Conservation (phyloP, 1,140 invertebrate genomes). For the Homarus americanus region DNA sequence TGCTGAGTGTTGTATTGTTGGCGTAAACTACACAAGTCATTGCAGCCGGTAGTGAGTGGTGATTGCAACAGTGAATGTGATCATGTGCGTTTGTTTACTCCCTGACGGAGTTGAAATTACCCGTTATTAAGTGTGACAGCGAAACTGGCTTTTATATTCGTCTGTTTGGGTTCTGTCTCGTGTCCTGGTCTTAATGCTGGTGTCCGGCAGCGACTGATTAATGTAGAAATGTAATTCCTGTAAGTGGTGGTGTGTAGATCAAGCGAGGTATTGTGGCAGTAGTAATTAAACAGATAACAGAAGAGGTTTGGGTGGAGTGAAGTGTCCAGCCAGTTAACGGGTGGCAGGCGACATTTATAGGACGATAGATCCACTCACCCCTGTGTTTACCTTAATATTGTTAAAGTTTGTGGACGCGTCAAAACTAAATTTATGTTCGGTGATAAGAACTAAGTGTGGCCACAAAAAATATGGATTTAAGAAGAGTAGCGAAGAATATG, state of each 20-base stretch:
- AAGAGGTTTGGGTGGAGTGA: background rate
- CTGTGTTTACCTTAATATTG: background rate
- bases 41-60: conserved; percentile 50
- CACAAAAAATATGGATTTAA: too few species aligned
- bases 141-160: background rate
- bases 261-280: too few species aligned
- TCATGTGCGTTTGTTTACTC: conserved; percentile 56
- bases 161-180: too few species aligned
- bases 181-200: too few species aligned
- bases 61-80: conserved; percentile 51
- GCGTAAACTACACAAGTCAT: background rate
- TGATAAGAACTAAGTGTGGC: too few species aligned
- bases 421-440: too few species aligned
- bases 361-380: background rate
- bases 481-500: too few species aligned
- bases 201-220: too few species aligned
- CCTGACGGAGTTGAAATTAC: conserved; percentile 32
- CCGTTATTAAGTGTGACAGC: conserved; percentile 19
- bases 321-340: background rate
- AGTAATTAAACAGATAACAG: background rate
- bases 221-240: too few species aligned
- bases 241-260: too few species aligned
- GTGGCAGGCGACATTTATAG: background rate
- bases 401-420: too few species aligned
- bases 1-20: background rate